Evolutionary conservation across 2,113 vertebrate genomes (phyloP).

Genomic region (Microcebus ravelobensis): DNA sequence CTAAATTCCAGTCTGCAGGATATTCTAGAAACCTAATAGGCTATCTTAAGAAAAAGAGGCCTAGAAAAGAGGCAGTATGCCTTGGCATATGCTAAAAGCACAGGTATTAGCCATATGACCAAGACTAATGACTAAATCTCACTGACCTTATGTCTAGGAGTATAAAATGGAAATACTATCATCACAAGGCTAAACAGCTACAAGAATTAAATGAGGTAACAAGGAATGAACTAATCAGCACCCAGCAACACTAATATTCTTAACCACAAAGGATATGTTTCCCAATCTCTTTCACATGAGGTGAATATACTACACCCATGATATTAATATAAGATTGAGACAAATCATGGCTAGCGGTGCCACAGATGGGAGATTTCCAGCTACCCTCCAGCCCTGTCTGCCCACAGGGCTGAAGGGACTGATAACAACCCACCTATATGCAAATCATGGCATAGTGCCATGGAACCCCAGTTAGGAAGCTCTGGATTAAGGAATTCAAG

Average conservation of each 20-base stretch:
- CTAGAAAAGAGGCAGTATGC: neutral
- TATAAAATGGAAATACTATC: neutral
- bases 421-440: neutral
- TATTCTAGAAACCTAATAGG: slow-evolving; percentile 20
- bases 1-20: neutral
- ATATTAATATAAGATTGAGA: neutral
- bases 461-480: neutral
- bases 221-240: neutral
- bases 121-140: neutral
- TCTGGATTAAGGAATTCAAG: neutral
- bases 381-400: neutral
- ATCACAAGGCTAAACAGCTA: neutral
- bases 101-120: neutral
- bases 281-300: neutral
- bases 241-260: neutral
- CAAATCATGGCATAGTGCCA: neutral
- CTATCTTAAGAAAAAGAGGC: neutral
- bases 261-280: neutral
- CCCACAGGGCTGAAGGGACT: neutral
- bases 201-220: slow-evolving; percentile 1
- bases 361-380: neutral
- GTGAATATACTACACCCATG: neutral
- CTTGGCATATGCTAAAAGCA: neutral
- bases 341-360: neutral
- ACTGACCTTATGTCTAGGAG: neutral